Evolutionary conservation across 2,113 vertebrate species (phyloP).

Genomic region (Gobio gobio): DNA sequence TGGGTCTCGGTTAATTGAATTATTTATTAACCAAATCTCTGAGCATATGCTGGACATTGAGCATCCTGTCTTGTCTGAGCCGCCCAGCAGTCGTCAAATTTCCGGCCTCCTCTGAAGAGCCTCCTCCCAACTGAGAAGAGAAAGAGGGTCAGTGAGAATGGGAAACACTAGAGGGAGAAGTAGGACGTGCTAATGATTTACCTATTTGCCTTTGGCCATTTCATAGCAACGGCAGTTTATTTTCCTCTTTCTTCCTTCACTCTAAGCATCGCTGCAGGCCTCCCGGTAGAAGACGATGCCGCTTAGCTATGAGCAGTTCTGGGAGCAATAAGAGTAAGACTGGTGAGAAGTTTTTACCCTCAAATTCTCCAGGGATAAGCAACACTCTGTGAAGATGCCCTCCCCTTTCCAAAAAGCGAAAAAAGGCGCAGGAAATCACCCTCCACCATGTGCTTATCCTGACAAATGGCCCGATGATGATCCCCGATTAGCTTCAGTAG

Average conservation of each 20-base stretch:
- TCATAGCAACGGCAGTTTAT: not conserved
- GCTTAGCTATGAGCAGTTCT: constrained; percentile 67
- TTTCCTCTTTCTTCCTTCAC: constrained; percentile 33
- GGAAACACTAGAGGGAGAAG: not conserved
- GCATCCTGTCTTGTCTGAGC: constrained; percentile 45
- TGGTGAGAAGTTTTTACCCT: constrained; percentile 5
- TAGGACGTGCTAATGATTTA: constrained; percentile 23
- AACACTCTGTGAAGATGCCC: constrained; percentile 2
- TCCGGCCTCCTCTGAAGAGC: not conserved
- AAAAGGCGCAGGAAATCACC: constrained; percentile 44
- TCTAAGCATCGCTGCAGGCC: constrained; percentile 59
- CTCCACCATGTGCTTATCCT: constrained; percentile 43
- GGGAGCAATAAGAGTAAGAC: constrained; percentile 55
- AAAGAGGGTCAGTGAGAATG: constrained; percentile 13
- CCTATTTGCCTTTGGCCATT: constrained; percentile 15
- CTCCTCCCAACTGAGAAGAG: constrained; percentile 13
- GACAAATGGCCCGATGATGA: constrained; percentile 70
- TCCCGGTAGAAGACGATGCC: constrained; percentile 59
- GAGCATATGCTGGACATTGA: constrained; percentile 61
- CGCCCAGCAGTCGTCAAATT: constrained; percentile 41
- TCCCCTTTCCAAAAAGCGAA: not conserved
- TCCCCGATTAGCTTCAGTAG: constrained; percentile 66
- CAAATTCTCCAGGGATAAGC: not conserved
- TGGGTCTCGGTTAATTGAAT: constrained; percentile 60
- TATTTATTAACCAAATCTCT: constrained; percentile 59